These are phyloP conservation scores for Grallaria varia DNA, from an alignment of 2,113 vertebrate genomes.

Conservation along the genomic window DNA sequence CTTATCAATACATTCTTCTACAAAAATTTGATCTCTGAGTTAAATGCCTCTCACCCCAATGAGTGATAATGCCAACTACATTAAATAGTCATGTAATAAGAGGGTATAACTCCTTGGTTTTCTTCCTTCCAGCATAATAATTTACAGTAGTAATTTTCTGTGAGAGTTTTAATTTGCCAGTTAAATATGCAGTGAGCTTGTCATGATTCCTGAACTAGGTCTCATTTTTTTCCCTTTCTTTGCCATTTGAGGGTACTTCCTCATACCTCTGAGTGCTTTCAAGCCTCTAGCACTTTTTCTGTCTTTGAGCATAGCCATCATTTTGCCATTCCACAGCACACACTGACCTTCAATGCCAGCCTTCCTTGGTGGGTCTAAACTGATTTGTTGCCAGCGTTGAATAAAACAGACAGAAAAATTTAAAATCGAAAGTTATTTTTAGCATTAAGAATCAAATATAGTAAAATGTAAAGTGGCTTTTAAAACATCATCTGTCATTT, in stretches of 20 bases:
- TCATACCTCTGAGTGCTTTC: background rate
- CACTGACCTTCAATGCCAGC: background rate
- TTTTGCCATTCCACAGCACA: background rate
- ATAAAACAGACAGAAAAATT: background rate
- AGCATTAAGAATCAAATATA: background rate
- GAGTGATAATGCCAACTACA: background rate
- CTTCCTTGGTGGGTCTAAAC: background rate
- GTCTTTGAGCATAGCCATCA: background rate
- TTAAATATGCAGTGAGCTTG: background rate
- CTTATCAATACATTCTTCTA: background rate
- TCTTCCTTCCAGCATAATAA: background rate
- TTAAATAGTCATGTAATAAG: background rate
- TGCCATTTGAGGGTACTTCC: background rate
- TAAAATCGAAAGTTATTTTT: background rate
- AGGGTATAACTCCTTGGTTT: background rate
- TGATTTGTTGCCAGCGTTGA: background rate
- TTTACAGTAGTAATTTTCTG: background rate
- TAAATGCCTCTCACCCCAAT: background rate
- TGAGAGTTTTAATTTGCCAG: background rate
- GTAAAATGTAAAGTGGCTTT: background rate
- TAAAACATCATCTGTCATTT: background rate
- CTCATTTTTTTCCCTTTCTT: background rate
- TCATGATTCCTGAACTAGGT: background rate
- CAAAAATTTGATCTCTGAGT: background rate
- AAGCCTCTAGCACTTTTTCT: background rate